Base-by-base conservation (phyloP, 2,888 invertebrate species). In the Pemphredon lugubris region DNA sequence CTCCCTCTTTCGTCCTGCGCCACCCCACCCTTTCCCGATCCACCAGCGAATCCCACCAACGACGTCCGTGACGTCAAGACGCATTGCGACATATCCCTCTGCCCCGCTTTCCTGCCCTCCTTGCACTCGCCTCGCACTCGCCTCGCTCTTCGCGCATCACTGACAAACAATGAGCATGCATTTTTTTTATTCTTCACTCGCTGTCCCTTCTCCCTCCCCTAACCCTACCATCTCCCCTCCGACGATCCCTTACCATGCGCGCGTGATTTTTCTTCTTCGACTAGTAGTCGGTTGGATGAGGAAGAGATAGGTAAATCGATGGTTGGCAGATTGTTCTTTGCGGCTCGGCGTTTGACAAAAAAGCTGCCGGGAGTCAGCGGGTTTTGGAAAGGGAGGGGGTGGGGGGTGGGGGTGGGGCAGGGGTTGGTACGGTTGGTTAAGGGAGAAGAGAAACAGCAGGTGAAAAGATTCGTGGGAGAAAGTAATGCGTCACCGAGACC, bases 31-130 rank as follows among this genome's bases (percentile, higher is more conserved):
- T 53, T n/a, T 50, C 60, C 59, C 75, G 51, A 74, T 71, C 74
- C 72, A 50, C 71, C 81, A 57, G 59, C 69, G 72, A 78, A 83
- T 84, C 84, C 86, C 86, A 82, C 85, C 85, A 83, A 82, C 83
- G 76, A 77, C 82, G 50, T 60, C 75, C 77, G 80, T 88, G 87
- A 88, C 87, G 88, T 88, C 86, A 87, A 87, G 87, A 87, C 88
- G 88, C 88, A 88, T 87, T 88, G 88, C 88, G 88, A 88, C 88
- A 88, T 86, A 85, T 83, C 84, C 75, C 70, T 74, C 61, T 76
- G 70, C 78, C 75, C 81, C 78, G 68, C n/a, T 67, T 81, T 70
- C 63, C 44, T 42, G 39, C 60, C 57, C 68, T 30, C 39, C 51
- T 69, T 47, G 16, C 53, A 11, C 47, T 44, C 61, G 16, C 55